Conservation (phyloP, 2,888 invertebrate species). For the Suillia variegata region DNA sequence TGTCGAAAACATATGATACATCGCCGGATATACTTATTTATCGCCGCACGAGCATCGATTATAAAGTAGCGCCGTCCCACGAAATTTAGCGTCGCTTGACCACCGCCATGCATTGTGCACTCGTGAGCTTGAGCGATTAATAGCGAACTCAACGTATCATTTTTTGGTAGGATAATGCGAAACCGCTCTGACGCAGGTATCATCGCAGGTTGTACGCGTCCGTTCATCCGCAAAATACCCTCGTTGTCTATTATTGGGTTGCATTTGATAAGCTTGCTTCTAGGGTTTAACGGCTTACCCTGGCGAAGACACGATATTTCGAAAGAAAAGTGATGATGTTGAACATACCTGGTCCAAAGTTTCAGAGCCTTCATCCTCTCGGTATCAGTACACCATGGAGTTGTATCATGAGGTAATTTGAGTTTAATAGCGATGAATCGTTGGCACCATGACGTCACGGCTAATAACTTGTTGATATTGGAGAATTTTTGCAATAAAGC, state of each 20-base stretch:
- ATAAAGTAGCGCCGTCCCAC: conserved; percentile 15
- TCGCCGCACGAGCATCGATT: not conserved
- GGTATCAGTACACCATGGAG: conserved; percentile 9
- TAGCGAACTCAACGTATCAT: not conserved
- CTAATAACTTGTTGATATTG: not conserved
- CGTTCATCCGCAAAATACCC: not conserved
- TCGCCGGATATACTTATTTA: conserved; percentile 14
- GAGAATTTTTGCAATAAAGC: no score
- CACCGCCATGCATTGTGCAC: conserved; percentile 16
- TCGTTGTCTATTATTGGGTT: conserved; percentile 5
- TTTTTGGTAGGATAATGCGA: conserved; percentile 8
- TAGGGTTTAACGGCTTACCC: not conserved
- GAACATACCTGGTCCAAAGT: no score
- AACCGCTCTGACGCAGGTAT: no score
- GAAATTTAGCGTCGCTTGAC: conserved; percentile 17
- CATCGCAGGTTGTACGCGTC: not conserved
- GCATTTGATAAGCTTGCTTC: not conserved
- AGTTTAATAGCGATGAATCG: not conserved
- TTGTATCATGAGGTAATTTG: not conserved
- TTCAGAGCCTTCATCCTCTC: no score
- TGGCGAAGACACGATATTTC: not conserved
- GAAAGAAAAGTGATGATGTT: no score
- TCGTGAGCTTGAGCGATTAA: conserved; percentile 4
- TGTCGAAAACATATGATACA: conserved; percentile 11
- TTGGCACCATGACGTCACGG: not conserved